phyloP scores from a whole-genome alignment of 2,797 vertebrate species.

The Helarctos malayanus region DNA sequence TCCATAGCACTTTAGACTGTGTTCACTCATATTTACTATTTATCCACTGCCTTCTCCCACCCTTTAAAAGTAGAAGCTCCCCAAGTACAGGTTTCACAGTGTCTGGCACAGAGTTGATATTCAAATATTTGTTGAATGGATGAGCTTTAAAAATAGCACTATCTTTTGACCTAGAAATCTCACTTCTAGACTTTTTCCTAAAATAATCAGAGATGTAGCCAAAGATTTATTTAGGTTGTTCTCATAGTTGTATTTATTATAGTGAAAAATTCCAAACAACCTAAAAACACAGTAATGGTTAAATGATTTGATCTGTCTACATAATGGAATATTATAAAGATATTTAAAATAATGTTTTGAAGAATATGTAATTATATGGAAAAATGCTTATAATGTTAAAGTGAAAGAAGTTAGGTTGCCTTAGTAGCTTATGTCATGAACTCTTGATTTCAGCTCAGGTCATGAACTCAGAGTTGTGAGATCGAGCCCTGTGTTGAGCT shows the following conservation, averaged over 20 bases:
- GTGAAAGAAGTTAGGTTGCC: not conserved
- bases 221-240: constrained; percentile 18
- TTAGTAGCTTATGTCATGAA: not conserved
- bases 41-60: not conserved
- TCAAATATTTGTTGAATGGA: constrained; percentile 27
- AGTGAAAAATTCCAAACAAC: constrained; percentile 28
- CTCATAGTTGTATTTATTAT: not conserved
- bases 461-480: not conserved
- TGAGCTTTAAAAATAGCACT: constrained; percentile 30
- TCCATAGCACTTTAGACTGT: not conserved
- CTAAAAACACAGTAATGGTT: constrained; percentile 9
- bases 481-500: not conserved
- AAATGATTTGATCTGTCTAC: not conserved
- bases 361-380: not conserved
- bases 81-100: not conserved
- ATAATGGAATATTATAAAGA: constrained; percentile 5
- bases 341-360: constrained; percentile 26
- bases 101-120: not conserved
- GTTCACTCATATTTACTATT: constrained; percentile 40
- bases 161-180: constrained; percentile 50
- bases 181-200: constrained; percentile 34
- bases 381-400: constrained; percentile 43
- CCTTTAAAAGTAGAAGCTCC: not conserved
- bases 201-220: not conserved
- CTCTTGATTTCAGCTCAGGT: not conserved